These are phyloP conservation scores for Scleropages formosus DNA, from an alignment of 2,797 vertebrate genomes.

Conservation along the genomic window DNA sequence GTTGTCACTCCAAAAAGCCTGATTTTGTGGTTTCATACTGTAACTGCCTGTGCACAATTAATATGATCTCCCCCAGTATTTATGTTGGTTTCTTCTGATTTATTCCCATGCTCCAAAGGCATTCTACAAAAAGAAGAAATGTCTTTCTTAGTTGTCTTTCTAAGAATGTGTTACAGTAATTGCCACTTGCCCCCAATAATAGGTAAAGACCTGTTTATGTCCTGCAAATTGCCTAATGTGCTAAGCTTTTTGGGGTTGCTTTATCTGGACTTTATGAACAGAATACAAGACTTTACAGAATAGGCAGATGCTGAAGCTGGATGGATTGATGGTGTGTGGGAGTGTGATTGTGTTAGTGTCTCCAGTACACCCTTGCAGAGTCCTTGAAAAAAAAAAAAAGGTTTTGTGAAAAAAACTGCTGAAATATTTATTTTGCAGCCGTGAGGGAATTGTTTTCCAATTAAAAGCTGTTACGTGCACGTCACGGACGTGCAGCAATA, in stretches of 20 bases:
- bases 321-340: not conserved
- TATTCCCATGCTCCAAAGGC: too few relatives aligned
- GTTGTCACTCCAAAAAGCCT: not conserved
- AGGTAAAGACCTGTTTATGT: not conserved
- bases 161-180: too few relatives aligned
- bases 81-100: too few relatives aligned
- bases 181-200: too few relatives aligned
- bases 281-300: too few relatives aligned
- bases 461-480: slow-evolving; percentile 22
- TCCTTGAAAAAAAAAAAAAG: slow-evolving; percentile 51
- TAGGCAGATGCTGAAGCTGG: not conserved
- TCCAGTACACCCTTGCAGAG: slow-evolving; percentile 32
- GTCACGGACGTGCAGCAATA: slow-evolving; percentile 5
- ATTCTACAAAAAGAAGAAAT: too few relatives aligned
- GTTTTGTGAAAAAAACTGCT: slow-evolving; percentile 37
- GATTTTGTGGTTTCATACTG: too few relatives aligned
- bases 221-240: not conserved
- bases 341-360: not conserved
- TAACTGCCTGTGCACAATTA: not conserved
- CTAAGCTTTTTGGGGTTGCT: not conserved
- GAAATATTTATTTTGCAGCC: slow-evolving; percentile 41
- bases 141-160: too few relatives aligned
- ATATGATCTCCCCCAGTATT: not conserved
- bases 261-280: too few relatives aligned
- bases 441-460: slow-evolving; percentile 26